phyloP scores from a whole-genome alignment of 2,113 vertebrate species.

The Rhombomys opimus region DNA sequence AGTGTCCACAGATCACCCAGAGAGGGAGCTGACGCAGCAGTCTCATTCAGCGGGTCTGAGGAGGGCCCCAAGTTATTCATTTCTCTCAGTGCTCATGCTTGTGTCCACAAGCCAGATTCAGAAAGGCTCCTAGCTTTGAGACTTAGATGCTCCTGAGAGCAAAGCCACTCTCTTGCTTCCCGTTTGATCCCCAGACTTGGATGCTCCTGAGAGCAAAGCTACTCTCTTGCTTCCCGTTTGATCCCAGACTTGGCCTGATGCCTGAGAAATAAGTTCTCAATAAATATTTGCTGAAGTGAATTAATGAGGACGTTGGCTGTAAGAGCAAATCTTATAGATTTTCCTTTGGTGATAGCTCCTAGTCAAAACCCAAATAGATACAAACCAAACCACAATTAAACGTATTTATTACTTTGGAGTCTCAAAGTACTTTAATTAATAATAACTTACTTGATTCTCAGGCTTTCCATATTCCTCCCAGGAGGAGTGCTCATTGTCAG shows the following conservation, averaged over 20 bases:
- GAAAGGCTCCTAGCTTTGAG: background rate
- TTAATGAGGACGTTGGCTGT: background rate
- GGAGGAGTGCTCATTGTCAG: background rate
- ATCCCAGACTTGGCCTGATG: background rate
- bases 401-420: constrained; percentile 33
- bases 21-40: background rate
- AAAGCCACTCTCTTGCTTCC: background rate
- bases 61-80: background rate
- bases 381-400: constrained; percentile 46
- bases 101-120: background rate
- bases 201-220: background rate
- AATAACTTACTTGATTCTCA: constrained; percentile 45
- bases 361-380: constrained; percentile 22
- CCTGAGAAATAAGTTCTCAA: constrained; percentile 42
- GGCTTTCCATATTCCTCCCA: background rate
- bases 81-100: background rate
- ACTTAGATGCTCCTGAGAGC: background rate
- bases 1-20: background rate
- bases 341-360: constrained; percentile 21
- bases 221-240: background rate
- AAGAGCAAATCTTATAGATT: constrained; percentile 56
- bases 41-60: background rate
- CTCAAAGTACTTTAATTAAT: constrained; percentile 1
- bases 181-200: background rate
- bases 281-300: constrained; percentile 56